These are phyloP conservation scores for Morone chrysops DNA, from an alignment of 2,113 vertebrate genomes.

Conservation along the genomic window DNA sequence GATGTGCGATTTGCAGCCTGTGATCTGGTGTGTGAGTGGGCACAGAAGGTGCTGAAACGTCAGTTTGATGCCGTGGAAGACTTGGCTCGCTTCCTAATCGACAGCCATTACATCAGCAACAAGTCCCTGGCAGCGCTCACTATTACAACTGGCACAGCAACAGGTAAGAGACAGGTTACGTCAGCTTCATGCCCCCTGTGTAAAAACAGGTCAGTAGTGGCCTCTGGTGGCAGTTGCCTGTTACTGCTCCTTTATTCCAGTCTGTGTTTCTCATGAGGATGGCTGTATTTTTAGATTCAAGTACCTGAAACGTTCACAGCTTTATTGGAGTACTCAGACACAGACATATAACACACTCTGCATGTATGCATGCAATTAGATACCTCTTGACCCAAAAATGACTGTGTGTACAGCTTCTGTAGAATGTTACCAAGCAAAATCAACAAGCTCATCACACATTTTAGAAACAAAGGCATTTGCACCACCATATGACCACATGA, in stretches of 20 bases:
- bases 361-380: neutral
- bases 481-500: neutral
- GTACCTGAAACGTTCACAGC: neutral
- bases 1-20: conserved; percentile 95
- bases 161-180: conserved; percentile 83
- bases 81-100: conserved; percentile 95
- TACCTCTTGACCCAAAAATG: neutral
- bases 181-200: neutral
- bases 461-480: neutral
- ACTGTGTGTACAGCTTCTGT: neutral
- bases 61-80: conserved; percentile 96
- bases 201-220: conserved; percentile 30
- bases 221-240: conserved; percentile 69
- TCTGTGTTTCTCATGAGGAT: neutral
- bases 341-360: neutral
- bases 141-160: conserved; percentile 92
- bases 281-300: neutral
- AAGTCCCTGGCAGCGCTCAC: conserved; percentile 97
- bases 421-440: neutral
- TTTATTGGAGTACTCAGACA: neutral
- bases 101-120: conserved; percentile 97
- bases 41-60: conserved; percentile 97
- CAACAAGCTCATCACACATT: neutral
- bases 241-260: conserved; percentile 7
- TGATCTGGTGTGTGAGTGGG: conserved; percentile 98